phyloP scores from a whole-genome alignment of 2,113 vertebrate genomes.

The Corythornis madagascariensis region DNA sequence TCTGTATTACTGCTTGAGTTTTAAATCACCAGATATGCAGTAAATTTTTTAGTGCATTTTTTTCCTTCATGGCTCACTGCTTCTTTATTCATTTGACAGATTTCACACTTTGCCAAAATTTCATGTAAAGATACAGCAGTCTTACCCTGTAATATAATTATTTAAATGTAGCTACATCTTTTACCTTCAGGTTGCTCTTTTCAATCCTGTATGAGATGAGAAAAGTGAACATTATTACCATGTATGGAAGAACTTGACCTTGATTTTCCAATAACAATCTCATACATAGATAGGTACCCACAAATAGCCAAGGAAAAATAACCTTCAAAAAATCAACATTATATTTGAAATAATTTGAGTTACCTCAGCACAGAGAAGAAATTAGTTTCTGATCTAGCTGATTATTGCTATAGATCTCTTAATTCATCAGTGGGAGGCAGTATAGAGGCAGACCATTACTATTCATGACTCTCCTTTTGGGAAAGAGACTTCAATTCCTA shows the following conservation, averaged over 20 bases:
- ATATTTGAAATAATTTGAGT: background rate
- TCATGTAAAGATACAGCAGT: background rate
- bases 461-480: background rate
- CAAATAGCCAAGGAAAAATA: background rate
- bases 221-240: background rate
- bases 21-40: background rate
- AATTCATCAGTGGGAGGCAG: background rate
- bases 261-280: background rate
- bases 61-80: background rate
- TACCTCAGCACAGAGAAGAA: background rate
- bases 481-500: background rate
- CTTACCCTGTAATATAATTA: background rate
- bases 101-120: background rate
- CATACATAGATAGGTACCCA: background rate
- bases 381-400: background rate
- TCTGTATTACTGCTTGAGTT: background rate
- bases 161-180: background rate
- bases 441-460: background rate
- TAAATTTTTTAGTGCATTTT: background rate
- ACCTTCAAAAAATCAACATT: background rate
- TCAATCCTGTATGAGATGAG: background rate
- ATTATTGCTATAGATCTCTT: background rate
- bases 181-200: background rate
- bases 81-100: background rate
- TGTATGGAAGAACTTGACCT: background rate